These are phyloP conservation scores for Apteryx mantelli DNA, from an alignment of 2,113 vertebrate species.

Conservation along the genomic window DNA sequence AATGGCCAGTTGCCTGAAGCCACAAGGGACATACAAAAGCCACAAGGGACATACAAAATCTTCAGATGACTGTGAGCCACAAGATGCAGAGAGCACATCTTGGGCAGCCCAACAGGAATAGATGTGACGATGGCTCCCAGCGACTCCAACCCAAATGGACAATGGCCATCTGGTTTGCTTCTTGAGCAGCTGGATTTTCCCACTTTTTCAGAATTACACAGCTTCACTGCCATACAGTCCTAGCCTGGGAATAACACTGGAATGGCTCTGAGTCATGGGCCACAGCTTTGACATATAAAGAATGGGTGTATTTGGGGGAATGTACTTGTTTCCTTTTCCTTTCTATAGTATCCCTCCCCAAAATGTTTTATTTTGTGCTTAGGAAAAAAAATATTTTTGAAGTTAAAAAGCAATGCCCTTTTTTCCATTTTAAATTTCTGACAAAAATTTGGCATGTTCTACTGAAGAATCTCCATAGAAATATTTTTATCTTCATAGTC, in stretches of 20 bases:
- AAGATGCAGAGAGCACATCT: fast-evolving
- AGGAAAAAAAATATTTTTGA: not conserved
- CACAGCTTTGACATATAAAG: not conserved
- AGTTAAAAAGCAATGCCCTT: not conserved
- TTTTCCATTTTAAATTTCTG: not conserved
- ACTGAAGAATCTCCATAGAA: not conserved
- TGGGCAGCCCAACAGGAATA: not conserved
- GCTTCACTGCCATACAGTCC: fast-evolving
- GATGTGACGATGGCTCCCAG: not conserved
- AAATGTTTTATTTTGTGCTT: not conserved
- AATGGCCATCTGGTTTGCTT: not conserved
- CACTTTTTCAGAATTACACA: not conserved
- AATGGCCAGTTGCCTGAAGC: not conserved
- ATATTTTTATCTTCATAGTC: not conserved
- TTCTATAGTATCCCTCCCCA: not conserved
- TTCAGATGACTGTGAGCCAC: not conserved
- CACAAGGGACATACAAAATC: not conserved
- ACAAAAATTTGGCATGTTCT: not conserved
- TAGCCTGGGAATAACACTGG: not conserved
- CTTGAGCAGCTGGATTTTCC: not conserved
- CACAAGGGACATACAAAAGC: not conserved
- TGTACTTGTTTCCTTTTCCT: not conserved
- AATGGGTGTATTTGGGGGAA: not conserved
- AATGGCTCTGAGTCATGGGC: not conserved
- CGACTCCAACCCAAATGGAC: fast-evolving